Evolutionary conservation across 2,113 vertebrate genomes (phyloP), one percentile per base, ranked within the genome.

Genomic region (Dicrurus megarhynchus): DNA sequence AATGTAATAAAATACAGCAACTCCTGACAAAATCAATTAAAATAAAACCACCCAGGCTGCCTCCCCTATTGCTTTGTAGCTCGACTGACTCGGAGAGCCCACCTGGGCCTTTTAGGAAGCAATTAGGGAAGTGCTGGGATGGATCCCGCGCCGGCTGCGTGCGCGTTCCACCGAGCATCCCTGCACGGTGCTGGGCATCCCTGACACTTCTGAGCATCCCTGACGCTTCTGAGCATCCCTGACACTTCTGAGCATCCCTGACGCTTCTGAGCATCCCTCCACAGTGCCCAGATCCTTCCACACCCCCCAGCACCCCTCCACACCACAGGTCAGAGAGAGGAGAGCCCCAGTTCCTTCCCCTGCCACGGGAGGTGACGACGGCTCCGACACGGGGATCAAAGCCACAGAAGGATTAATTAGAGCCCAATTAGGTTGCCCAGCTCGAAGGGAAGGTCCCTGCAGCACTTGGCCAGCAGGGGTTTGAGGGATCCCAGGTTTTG

Each of bases 71-170:
- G 85, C 94, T 96, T 52, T 57, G 79, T 14, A 91, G 94, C 89
- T 69, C 17, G 2, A 1, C 84, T 64, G 90, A 91, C 87, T 87
- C 7, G 8, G 55, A 95, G 93, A 91, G 89, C 95, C 94, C 94
- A 95, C 92, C 96, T 95, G 96, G 93, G 90, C 85, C 76, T 96
- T 95, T 93, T 90, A 60, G 92, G 92, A 75, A 96, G 89, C 87
- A 77, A 94, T 93, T 87, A 76, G 2, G 27, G 89, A 55, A 52
- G 33, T 6, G 78, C 42, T 4, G 61, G 94, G 69, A 19, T 24
- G 64, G 68, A 93, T 92, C 86, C 90, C 8, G 46, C 19, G 2
- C 78, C 7, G 2, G 79, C 52, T 10, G 65, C 2, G 1, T 0
- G 23, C 28, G 26, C 4, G 2, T 67, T 65, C 42, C 11, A 22